Evolutionary conservation across 1,140 invertebrate species (phyloP).

Genomic region (Lepidurus arcticus): DNA sequence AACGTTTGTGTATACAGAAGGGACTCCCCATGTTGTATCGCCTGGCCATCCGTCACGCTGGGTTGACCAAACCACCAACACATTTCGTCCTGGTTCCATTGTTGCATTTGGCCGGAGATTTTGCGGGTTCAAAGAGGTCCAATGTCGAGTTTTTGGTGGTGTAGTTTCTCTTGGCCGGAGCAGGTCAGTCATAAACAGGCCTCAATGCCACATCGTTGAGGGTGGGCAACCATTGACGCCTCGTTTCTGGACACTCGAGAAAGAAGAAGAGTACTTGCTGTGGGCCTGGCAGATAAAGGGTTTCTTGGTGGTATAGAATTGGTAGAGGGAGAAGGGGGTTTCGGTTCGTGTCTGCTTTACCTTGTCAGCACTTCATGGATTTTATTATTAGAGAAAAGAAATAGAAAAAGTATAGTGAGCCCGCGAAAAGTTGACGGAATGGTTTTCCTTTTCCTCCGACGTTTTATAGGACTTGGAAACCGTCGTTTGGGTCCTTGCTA

Average conservation of each 20-base stretch:
- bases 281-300: background rate
- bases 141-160: background rate
- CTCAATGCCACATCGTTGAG: background rate
- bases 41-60: slow-evolving; percentile 13
- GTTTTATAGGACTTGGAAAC: background rate
- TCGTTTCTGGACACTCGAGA: background rate
- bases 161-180: background rate
- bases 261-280: background rate
- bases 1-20: background rate
- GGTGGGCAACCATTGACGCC: slow-evolving; percentile 20
- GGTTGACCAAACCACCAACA: slow-evolving; percentile 10
- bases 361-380: slow-evolving; percentile 13
- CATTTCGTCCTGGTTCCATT: slow-evolving; percentile 17
- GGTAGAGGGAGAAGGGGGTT: background rate
- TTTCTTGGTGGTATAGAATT: slow-evolving; percentile 15
- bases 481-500: slow-evolving; percentile 17
- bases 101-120: background rate
- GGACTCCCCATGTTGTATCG: slow-evolving; percentile 12
- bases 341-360: slow-evolving; percentile 9
- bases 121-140: background rate
- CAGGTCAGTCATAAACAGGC: slow-evolving; percentile 9
- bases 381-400: slow-evolving; percentile 16
- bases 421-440: background rate
- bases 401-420: background rate
- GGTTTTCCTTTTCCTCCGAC: background rate